These are phyloP conservation scores for Stomatorhinus walkeri DNA, from an alignment of 2,797 vertebrate species.

Conservation along the genomic window DNA sequence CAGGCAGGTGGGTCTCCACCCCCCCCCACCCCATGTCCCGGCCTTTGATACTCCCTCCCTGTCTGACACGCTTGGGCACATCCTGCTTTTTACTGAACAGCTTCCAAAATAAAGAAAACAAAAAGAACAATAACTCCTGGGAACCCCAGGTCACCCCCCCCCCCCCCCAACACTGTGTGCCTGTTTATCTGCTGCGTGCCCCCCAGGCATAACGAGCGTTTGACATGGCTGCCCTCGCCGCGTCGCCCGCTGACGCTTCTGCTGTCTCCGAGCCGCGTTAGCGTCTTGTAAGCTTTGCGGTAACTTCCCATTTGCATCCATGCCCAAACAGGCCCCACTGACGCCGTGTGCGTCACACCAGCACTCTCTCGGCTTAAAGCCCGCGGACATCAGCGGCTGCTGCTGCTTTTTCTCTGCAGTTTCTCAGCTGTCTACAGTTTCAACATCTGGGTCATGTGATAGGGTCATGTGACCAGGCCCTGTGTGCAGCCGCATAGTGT, in stretches of 20 bases:
- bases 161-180: background rate
- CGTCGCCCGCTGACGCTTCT: background rate
- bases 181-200: background rate
- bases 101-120: background rate
- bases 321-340: background rate
- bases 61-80: background rate
- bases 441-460: background rate
- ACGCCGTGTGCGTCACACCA: background rate
- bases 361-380: background rate
- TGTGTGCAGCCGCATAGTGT: background rate
- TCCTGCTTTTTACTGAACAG: background rate
- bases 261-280: background rate
- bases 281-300: background rate
- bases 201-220: background rate
- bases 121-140: background rate
- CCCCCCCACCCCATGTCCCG: too few species aligned
- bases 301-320: background rate
- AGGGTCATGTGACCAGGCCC: background rate
- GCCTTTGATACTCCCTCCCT: background rate
- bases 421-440: background rate
- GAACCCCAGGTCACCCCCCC: background rate
- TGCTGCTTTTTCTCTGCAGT: background rate
- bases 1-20: slow-evolving; percentile 71
- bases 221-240: background rate
- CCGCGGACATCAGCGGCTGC: background rate